Evolutionary conservation across 2,113 vertebrate species (phyloP).

Genomic region (Cyphomyrus discorhynchus): DNA sequence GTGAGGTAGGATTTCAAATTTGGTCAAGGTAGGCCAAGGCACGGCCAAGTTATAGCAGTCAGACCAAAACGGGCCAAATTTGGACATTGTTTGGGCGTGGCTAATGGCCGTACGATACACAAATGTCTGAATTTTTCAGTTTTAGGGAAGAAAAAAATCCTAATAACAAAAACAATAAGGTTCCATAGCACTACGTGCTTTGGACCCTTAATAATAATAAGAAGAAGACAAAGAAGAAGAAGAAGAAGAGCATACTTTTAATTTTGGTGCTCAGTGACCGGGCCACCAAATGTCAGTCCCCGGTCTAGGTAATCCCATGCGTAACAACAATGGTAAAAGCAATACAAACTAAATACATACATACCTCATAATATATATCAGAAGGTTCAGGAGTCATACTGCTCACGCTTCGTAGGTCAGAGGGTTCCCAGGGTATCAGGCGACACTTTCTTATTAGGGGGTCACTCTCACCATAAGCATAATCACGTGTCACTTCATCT

Average conservation of each 20-base stretch:
- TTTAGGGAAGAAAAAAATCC: no score
- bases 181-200: no score
- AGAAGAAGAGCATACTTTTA: not conserved
- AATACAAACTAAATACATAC: not conserved
- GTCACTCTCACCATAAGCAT: conserved; percentile 72
- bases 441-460: conserved; percentile 72
- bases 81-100: no score
- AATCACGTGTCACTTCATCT: conserved; percentile 93
- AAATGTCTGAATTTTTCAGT: no score
- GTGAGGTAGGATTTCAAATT: no score
- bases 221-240: not conserved
- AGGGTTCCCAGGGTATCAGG: conserved; percentile 75
- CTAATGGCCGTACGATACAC: no score
- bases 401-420: conserved; percentile 59
- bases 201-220: no score
- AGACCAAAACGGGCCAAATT: no score
- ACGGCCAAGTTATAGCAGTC: no score
- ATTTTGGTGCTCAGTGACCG: not conserved
- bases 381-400: conserved; percentile 65
- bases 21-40: no score
- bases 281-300: not conserved
- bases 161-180: no score
- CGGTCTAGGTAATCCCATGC: not conserved
- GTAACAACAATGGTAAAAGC: not conserved
- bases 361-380: conserved; percentile 78